Percentiles rank a stretch among this genome's conserved stretches.
These are phyloP conservation scores for Tachina fera DNA, from an alignment of 2,888 invertebrate genomes.

Conservation along the genomic window DNA sequence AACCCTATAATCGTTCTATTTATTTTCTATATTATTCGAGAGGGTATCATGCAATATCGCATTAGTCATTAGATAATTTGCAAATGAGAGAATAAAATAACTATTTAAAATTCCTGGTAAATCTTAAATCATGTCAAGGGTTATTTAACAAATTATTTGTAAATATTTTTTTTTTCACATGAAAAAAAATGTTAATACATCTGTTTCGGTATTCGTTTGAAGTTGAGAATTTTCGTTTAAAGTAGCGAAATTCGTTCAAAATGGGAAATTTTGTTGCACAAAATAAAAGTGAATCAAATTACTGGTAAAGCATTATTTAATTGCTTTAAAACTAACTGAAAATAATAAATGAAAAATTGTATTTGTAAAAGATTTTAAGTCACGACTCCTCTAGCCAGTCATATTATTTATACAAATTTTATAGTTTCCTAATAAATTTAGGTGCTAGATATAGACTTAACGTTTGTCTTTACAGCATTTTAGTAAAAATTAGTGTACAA, in stretches of 20 bases:
- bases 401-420: no score
- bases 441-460: no score
- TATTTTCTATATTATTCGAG: slow-evolving; percentile 10
- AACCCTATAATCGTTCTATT: slow-evolving; percentile 5
- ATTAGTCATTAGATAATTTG: slow-evolving; percentile 39
- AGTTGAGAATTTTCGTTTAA: not conserved
- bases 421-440: no score
- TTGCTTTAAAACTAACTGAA: no score
- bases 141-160: slow-evolving; percentile 13
- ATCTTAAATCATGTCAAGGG: not conserved
- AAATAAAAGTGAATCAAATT: no score
- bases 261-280: not conserved
- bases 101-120: slow-evolving; percentile 6
- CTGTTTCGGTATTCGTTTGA: not conserved
- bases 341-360: no score
- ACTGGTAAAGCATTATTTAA: no score
- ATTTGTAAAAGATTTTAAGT: no score
- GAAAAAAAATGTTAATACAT: not conserved
- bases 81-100: not conserved
- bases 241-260: not conserved
- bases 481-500: no score
- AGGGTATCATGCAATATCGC: slow-evolving; percentile 32
- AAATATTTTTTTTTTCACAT: slow-evolving; percentile 2
- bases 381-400: no score
- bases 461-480: no score